Evolutionary conservation across 1,140 invertebrate species (phyloP), one percentile per base, ranked within the genome.

Genomic region (Halesus radiatus): DNA sequence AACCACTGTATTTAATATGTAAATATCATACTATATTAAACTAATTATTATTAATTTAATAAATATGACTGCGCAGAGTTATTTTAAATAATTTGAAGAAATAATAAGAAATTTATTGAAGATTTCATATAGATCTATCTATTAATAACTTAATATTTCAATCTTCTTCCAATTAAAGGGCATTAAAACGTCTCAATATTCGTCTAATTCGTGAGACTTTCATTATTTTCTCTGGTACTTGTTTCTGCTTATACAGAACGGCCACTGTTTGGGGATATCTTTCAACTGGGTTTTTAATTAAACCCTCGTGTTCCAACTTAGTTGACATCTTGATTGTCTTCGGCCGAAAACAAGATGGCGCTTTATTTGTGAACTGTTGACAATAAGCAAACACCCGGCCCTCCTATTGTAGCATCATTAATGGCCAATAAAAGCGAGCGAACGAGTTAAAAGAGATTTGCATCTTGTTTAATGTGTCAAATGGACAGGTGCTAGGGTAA

Each of bases 301-400:
- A 77, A 77, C 60, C 32, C 76, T 77, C 60, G 54, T 77, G 50
- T 64, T 26, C 76, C 29, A 22, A 64, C 26, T 77, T 60, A 23
- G 32, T 77, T 77, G 76, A 77, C 60, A 77, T 77, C 76, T 77
- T 64, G 76, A 77, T 77, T 77, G 76, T 77, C 76, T 77, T 77
- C 18, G 76, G 37, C 29, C 54, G 23, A 16, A 37, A 37, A n/a
- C 45, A 77, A 60, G 56, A 64, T 64, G 68, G 68, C 45, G 32
- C 68, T 45, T 72, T 72, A 72, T 72, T 72, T 72, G 50, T 10
- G 68, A 45, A 52, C 68, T 72, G 32, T 72, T 26, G 68, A 52
- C 22, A 29, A 22, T 29, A 29, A 26, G 64, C 64, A 60, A 60
- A 60, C 16, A 60, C 56, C 18, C 23, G 7, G 20, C 16, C n/a